Base-by-base conservation (phyloP, 2,797 vertebrate species). In the Liparis tanakae region DNA sequence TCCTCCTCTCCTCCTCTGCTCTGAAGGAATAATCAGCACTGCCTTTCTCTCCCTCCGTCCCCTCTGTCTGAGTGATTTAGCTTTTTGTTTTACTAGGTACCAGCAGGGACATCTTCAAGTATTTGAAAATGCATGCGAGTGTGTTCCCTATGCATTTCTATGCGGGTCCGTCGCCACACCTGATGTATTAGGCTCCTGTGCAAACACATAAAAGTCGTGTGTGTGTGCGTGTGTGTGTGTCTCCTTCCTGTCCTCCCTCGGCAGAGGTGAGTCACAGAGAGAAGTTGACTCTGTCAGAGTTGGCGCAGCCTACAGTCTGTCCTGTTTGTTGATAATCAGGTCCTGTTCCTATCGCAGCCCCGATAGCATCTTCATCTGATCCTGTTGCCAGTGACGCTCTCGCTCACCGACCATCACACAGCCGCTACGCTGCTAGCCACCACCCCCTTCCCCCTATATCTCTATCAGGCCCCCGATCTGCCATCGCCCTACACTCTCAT, bases 331-430 rank as follows among this genome's bases (percentile, higher is more conserved):
- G 87, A 90, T 93, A 86, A 90, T 86, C 88, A 72, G 84, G 68
- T 78, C 72, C 85, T 89, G 80, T 87, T 91, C 85, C 91, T 94
- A 93, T 95, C 92, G 88, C 93, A 76, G 85, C 70, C 15, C 77
- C 36, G 94, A 96, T 96, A 96, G 89, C 83, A 95, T 96, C 94
- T 94, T 84, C 92, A 95, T 96, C 95, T 96, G 94, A 96, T 96
- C 93, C 4, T 83, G 77, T 60, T 84, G 84, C 86, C 88, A 81
- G 84, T 84, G 81, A 85, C 53, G 79, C 80, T 76, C 76, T 76
- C 76, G 86, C 80, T 91, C 84, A 75, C 74, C 77, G 82, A 79
- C 83, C 85, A 70, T 83, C 85, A 72, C 83, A 79, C 69, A 73
- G 60, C 62, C 30, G 12, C 76, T 63, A 51, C 39, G 37, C 81